Evolutionary conservation across 2,888 invertebrate genomes (phyloP), one percentile per base, ranked within the genome.

Genomic region (Tachystola acroxantha): DNA sequence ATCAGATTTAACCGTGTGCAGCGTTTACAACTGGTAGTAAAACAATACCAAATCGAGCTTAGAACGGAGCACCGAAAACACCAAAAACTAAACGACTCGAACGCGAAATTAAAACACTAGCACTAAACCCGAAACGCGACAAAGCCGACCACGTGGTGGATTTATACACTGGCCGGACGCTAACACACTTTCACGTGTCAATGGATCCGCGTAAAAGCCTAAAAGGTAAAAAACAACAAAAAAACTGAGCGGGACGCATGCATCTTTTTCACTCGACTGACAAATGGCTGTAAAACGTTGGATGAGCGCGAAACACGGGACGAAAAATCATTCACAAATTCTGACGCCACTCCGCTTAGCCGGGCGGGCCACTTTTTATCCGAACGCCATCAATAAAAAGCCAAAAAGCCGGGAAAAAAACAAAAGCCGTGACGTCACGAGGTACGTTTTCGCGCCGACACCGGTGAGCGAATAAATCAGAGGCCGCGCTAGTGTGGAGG

Each of bases 141-240:
- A 48, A 48, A 53, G 48, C 48, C 46, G 48, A 48, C 45, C 47
- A 46, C 56, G 61, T 53, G 51, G 64, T 64, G 70, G 78, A 81
- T 86, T 82, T 80, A 85, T 80, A 81, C 76, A 84, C 77, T 69
- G 62, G 54, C 61, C 61, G 62, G 74, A 72, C 74, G 74, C 78
- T 84, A 85, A 85, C 85, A 85, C 84, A 84, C 81, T 85, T 82
- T 81, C 75, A 70, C 82, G 81, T 85, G 85, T 85, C 85, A 81
- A 81, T 84, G 82, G 79, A 72, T 75, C 66, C 74, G 64, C 76
- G 82, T 85, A 80, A 86, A 85, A 86, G 85, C 85, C 73, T 71
- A 76, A 84, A 84, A 84, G 76, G 66, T 63, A 57, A 66, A 75
- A 78, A 74, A 72, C 40, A 41, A 38, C n/a, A 46, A 51, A 57